phyloP scores from a whole-genome alignment of 2,888 invertebrate species.

The Eurytoma californica region DNA sequence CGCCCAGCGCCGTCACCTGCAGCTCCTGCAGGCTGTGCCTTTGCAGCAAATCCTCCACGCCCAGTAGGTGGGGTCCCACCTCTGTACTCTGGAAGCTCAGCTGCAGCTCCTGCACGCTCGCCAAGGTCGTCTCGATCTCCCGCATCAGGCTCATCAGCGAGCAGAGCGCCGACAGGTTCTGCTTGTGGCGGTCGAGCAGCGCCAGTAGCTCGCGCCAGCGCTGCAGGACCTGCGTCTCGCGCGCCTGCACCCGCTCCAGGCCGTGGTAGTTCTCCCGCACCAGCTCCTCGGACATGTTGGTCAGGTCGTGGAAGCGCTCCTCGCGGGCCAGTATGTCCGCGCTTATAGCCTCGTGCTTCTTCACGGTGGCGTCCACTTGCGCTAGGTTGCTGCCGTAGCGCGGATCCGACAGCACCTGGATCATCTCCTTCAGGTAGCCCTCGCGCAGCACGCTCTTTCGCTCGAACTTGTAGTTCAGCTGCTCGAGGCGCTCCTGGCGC shows the following conservation, averaged over 20 bases:
- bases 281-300: constrained; percentile 94
- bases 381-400: constrained; percentile 92
- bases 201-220: constrained; percentile 92
- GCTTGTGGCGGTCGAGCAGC: constrained; percentile 88
- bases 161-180: constrained; percentile 86
- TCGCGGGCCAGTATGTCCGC: constrained; percentile 96
- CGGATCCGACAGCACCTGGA: constrained; percentile 93
- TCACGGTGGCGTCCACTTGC: constrained; percentile 97
- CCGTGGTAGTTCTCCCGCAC: constrained; percentile 94
- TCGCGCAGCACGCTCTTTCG: constrained; percentile 96
- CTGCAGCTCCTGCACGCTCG: constrained; percentile 90
- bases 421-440: constrained; percentile 98
- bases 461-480: constrained; percentile 96
- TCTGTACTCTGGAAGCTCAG: constrained; percentile 87
- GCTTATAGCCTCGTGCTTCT: constrained; percentile 98
- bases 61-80: constrained; percentile 94
- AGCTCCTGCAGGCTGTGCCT: constrained; percentile 95
- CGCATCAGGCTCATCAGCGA: constrained; percentile 91
- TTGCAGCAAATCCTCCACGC: constrained; percentile 95
- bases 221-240: constrained; percentile 86
- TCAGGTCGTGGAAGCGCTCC: constrained; percentile 95
- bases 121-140: constrained; percentile 92
- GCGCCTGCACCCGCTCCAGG: constrained; percentile 84
- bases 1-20: constrained; percentile 88
- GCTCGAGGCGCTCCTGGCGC: constrained; percentile 94